Evolutionary conservation across 2,113 vertebrate species (phyloP).

Genomic region (Vidua chalybeata): DNA sequence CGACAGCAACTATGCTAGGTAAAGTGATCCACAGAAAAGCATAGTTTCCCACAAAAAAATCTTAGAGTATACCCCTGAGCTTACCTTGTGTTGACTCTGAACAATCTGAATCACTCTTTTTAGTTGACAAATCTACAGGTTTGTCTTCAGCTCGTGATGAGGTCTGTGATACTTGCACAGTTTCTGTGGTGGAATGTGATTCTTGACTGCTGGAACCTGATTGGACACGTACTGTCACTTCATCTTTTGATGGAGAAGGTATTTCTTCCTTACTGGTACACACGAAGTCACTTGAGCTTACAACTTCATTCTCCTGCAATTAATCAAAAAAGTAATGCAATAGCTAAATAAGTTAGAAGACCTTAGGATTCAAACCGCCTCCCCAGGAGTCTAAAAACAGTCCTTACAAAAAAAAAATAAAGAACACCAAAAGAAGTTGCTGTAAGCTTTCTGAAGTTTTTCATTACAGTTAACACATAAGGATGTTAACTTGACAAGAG

Average conservation of each 20-base stretch:
- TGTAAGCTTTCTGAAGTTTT: background rate
- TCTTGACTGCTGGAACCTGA: slow-evolving; percentile 32
- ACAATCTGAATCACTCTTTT: slow-evolving; percentile 72
- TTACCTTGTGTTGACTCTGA: slow-evolving; percentile 70
- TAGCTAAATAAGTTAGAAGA: background rate
- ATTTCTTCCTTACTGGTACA: background rate
- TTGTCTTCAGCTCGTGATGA: slow-evolving; percentile 49
- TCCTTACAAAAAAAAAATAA: background rate
- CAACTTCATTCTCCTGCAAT: slow-evolving; percentile 33
- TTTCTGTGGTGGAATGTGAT: slow-evolving; percentile 34
- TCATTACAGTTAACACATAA: background rate
- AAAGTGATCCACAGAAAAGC: background rate
- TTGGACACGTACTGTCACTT: background rate
- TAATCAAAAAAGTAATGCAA: background rate
- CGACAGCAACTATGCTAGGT: background rate
- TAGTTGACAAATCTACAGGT: slow-evolving; percentile 90
- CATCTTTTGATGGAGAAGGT: background rate
- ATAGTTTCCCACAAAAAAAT: background rate
- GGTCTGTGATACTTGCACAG: background rate
- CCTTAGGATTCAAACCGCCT: background rate
- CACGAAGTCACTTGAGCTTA: slow-evolving; percentile 6
- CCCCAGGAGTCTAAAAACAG: background rate
- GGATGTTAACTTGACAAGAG: background rate
- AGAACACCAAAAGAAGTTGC: background rate
- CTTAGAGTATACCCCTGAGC: background rate